These are phyloP conservation scores for Thunnus maccoyii DNA, from an alignment of 2,113 vertebrate species.

Conservation along the genomic window DNA sequence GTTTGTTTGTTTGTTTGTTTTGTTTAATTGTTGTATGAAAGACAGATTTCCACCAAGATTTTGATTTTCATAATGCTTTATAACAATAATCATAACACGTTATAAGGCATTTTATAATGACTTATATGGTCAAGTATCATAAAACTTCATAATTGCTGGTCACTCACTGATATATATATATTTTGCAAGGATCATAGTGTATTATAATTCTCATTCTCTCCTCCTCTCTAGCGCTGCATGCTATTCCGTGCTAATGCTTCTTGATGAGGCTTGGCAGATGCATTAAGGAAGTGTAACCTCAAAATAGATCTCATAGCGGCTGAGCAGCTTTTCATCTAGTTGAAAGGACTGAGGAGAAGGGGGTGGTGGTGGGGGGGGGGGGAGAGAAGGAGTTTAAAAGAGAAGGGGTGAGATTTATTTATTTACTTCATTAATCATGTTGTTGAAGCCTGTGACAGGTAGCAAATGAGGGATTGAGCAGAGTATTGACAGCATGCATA, in stretches of 20 bases:
- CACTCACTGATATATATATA: too few species aligned
- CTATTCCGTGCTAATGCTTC: slow-evolving; percentile 41
- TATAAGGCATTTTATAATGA: too few species aligned
- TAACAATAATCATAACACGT: too few species aligned
- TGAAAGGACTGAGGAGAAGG: slow-evolving; percentile 46
- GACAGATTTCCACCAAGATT: background rate
- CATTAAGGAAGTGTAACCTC: slow-evolving; percentile 55
- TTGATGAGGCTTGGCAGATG: slow-evolving; percentile 59
- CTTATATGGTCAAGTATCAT: too few species aligned
- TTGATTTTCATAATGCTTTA: too few species aligned
- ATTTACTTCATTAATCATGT: slow-evolving; percentile 72
- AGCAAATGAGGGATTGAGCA: slow-evolving; percentile 31
- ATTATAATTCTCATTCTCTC: background rate
- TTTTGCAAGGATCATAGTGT: too few species aligned
- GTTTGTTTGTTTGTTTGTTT: too few species aligned
- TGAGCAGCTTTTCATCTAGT: slow-evolving; percentile 50
- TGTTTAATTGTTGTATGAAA: background rate
- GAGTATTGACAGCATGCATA: background rate
- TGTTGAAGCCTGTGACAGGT: slow-evolving; percentile 53
- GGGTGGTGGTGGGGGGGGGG: background rate
- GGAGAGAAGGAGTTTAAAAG: slow-evolving; percentile 13
- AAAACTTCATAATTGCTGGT: too few species aligned
- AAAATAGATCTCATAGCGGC: slow-evolving; percentile 44
- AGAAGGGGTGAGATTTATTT: slow-evolving; percentile 38
- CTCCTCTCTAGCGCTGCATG: background rate